Evolutionary conservation across 2,888 invertebrate species (phyloP), one percentile per base, ranked within the genome.

Genomic region (Coleophora flavipennella): DNA sequence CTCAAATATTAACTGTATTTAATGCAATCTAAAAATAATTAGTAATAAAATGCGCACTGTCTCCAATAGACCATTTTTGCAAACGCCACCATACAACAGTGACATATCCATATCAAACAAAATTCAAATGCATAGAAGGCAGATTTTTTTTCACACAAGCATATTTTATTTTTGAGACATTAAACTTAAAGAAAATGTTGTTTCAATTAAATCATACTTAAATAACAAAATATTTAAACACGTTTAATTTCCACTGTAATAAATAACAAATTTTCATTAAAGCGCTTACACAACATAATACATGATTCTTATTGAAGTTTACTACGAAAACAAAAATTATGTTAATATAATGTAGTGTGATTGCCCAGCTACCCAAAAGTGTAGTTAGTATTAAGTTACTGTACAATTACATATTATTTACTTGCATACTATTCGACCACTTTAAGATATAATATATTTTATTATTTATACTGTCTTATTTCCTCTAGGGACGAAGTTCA

Each of bases 301-400:
- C 73, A 76, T 66, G 67, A 72, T 68, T 55, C 64, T 59, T 67
- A 62, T 68, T 60, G 65, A 60, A 59, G 63, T 60, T 62, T 65
- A 69, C 57, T 61, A 62, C 60, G 58, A 68, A 68, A 68, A 60
- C 62, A 51, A 67, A 67, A 68, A 63, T n/a, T n/a, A n/a, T 72
- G 72, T 63, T 62, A 67, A 67, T 74, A 77, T 68, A 78, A 76
- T 75, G 74, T 74, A 79, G 70, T 77, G 76, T 63, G 79, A 78
- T 81, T 80, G 80, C 79, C 81, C 81, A 80, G 77, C 81, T 81
- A 81, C 81, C 81, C 77, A 77, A 72, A 32, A 76, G 76, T 76
- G 79, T 76, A 77, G 74, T 81, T 79, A 79, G 79, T 81, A 74
- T 70, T 70, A 71, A 67, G 62, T 76, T 78, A 80, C 79, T 80